A percentile compares a stretch with the other conserved stretches of the same genome.
Evolutionary conservation across 1,140 invertebrate species (phyloP).

Genomic region (Drosophila nannoptera): DNA sequence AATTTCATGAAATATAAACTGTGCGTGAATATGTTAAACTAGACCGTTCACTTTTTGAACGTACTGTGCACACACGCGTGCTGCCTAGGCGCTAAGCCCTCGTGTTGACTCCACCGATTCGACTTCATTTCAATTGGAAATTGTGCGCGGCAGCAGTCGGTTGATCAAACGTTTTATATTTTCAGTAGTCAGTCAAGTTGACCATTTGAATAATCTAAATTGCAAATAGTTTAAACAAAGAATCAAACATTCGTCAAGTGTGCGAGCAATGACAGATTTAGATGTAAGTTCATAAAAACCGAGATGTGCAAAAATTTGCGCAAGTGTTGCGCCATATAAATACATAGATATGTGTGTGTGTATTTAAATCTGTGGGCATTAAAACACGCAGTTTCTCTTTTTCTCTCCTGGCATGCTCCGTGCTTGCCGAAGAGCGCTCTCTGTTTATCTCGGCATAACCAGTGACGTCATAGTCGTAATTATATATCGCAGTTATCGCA

Average conservation of each 20-base stretch:
- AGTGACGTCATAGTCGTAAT: constrained; percentile 60
- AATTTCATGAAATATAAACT: too few species aligned
- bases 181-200: constrained; percentile 35
- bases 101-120: constrained; percentile 44
- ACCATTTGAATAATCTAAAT: constrained; percentile 52
- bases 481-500: not conserved
- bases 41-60: constrained; percentile 27
- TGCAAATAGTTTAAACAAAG: constrained; percentile 31
- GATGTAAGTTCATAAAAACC: constrained; percentile 54
- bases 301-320: not conserved
- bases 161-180: constrained; percentile 41
- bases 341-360: too few species aligned
- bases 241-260: constrained; percentile 33
- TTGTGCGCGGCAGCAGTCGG: constrained; percentile 45
- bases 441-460: constrained; percentile 45
- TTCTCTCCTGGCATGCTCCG: not conserved
- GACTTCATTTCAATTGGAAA: constrained; percentile 74
- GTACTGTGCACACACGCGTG: constrained; percentile 43
- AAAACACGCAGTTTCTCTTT: not conserved
- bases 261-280: constrained; percentile 53
- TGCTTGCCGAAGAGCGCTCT: constrained; percentile 20
- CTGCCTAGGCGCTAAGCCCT: constrained; percentile 42
- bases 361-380: not conserved
- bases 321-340: constrained; percentile 7
- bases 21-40: not conserved